Percentiles rank a stretch among this genome's conserved stretches.
Conservation (phyloP, 2,113 vertebrate species). For the Gobius niger region DNA sequence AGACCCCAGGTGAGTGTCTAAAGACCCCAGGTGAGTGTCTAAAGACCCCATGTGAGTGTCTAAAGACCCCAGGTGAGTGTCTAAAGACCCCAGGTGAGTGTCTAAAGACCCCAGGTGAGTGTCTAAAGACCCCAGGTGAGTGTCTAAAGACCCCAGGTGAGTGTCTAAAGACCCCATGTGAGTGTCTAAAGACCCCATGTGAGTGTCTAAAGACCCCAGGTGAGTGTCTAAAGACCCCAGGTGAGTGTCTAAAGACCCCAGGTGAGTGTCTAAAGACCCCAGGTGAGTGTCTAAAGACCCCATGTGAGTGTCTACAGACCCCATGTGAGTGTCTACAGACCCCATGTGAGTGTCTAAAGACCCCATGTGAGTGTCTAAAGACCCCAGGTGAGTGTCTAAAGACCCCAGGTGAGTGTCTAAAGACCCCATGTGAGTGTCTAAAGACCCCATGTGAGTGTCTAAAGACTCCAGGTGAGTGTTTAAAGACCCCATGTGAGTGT, state of each 20-base stretch:
- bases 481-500: conserved; percentile 86
- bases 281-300: conserved; percentile 81
- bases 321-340: conserved; percentile 82
- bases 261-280: conserved; percentile 86
- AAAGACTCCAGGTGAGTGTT: conserved; percentile 86
- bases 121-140: no score
- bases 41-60: no score
- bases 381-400: conserved; percentile 82
- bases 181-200: conserved; percentile 90
- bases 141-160: conserved; percentile 90
- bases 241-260: conserved; percentile 74
- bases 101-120: conserved; percentile 87
- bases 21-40: conserved; percentile 84
- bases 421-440: conserved; percentile 82
- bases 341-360: conserved; percentile 81
- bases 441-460: no score
- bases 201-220: no score
- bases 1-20: no score
- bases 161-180: no score
- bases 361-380: conserved; percentile 87
- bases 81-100: no score
- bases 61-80: conserved; percentile 86
- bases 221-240: conserved; percentile 88
- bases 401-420: conserved; percentile 87
- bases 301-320: no score